Base-by-base conservation (phyloP, 2,113 vertebrate genomes). In the Callipepla californica region DNA sequence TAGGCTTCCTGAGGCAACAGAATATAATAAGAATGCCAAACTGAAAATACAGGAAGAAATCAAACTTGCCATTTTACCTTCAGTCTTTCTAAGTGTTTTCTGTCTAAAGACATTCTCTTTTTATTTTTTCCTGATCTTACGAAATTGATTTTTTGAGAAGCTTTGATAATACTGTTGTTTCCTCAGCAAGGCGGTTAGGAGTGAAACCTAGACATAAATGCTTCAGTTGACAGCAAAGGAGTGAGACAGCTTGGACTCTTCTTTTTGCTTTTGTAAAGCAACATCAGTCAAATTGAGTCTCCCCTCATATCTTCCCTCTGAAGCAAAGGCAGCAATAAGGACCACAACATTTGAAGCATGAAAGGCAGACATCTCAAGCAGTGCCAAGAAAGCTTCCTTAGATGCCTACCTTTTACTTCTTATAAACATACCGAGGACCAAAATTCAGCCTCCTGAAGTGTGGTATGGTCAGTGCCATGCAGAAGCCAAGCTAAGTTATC, bases 161-260 rank as follows among this genome's bases (percentile, higher is more conserved):
- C 67, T 70, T 74, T 83, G 58, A 32, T 80, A 75, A 61, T 69
- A 28, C 44, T 83, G 45, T 61, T 34, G 34, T 44, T 51, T 55
- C 67, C 55, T 83, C 78, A 50, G 53, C 44, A 55, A 86, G 34
- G 53, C 13, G 32, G 74, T 79, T 79, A 66, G 77, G 82, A 89
- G 45, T 50, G 30, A 79, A 80, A 65, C 62, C 48, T 9, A 3
- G 34, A 17, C 14, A 8, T 74, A 48, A 82, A 38, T 26, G 40
- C 40, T 79, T 61, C 48, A 58, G 42, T 28, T 69, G 66, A 25
- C 30, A 89, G 44, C 32, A 85, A 30, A 20, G 2, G 4, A 30
- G 26, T 76, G 30, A 26, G 20, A 80, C 4, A 8, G 5, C 59
- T 87, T 63, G 28, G 25, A 75, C 18, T 11, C 70, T 78, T 55